phyloP scores from a whole-genome alignment of 2,797 vertebrate species.

The Paratrypauchen microcephalus region DNA sequence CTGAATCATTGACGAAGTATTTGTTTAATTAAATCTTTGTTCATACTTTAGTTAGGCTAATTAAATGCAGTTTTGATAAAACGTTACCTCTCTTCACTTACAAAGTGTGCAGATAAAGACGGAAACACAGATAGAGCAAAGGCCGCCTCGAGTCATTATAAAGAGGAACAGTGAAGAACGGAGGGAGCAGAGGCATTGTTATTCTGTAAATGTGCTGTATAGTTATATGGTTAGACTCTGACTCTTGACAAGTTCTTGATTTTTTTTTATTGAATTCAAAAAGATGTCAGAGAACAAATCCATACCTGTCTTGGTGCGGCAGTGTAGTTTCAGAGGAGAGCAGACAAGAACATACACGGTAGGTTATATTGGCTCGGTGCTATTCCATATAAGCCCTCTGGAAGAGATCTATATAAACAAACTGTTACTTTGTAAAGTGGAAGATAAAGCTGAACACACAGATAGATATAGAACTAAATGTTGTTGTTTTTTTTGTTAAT shows the following conservation, averaged over 20 bases:
- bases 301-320: slow-evolving; percentile 9
- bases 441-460: neutral
- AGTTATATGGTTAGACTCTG: slow-evolving; percentile 24
- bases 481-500: neutral
- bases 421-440: neutral
- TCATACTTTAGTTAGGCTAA: no score
- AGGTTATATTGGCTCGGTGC: neutral
- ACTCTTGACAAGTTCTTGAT: slow-evolving; percentile 29
- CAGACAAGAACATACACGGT: slow-evolving; percentile 7
- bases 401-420: neutral
- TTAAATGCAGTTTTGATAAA: no score
- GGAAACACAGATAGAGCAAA: neutral
- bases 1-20: no score
- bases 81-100: no score
- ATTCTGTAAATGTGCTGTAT: slow-evolving; percentile 25
- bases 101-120: neutral
- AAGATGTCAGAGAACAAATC: slow-evolving; percentile 23
- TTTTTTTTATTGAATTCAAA: slow-evolving; percentile 32
- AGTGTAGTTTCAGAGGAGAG: slow-evolving; percentile 4
- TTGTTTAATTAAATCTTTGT: no score
- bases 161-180: slow-evolving; percentile 10
- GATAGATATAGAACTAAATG: neutral
- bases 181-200: slow-evolving; percentile 21
- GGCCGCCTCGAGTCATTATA: neutral
- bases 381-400: neutral